These are phyloP conservation scores for Chondrosia reniformis DNA, from an alignment of 37 sponge, comb jelly and placozoan genomes.

Conservation along the genomic window DNA sequence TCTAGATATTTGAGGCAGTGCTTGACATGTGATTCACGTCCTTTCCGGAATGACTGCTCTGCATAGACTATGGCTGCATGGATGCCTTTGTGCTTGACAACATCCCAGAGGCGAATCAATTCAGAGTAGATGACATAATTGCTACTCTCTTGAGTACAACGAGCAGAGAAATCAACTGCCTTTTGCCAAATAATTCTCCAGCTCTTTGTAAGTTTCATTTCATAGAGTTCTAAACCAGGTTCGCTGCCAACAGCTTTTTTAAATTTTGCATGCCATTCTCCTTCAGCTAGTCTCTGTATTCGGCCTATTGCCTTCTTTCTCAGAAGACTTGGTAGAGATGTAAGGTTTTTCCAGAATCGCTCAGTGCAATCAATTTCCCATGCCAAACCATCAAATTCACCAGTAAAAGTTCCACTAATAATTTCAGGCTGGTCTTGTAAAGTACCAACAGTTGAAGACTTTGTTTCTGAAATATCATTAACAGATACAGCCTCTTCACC, in stretches of 20 bases:
- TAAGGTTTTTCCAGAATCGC: constrained; percentile 52
- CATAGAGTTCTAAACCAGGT: constrained; percentile 38
- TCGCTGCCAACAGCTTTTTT: constrained; percentile 26
- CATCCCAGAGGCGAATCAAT: constrained; percentile 72
- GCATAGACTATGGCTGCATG: constrained; percentile 34
- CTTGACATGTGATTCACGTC: constrained; percentile 6
- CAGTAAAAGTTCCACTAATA: too few relatives aligned
- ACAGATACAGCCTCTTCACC: background rate
- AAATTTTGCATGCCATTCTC: constrained; percentile 35
- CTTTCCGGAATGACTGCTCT: constrained; percentile 33
- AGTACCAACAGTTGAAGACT: background rate
- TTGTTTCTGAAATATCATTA: background rate
- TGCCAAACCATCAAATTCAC: constrained; percentile 30
- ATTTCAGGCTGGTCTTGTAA: too few relatives aligned
- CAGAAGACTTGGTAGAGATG: background rate
- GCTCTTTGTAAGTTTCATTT: constrained; percentile 44
- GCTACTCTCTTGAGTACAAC: constrained; percentile 17
- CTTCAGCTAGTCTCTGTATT: constrained; percentile 57
- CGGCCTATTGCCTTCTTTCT: constrained; percentile 15
- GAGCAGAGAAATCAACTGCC: constrained; percentile 66
- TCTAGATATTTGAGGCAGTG: background rate
- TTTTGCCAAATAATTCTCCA: constrained; percentile 68
- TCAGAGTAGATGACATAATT: constrained; percentile 54
- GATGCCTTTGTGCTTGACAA: constrained; percentile 43
- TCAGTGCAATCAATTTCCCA: constrained; percentile 86